Evolutionary conservation across 1,140 invertebrate genomes (phyloP).

Genomic region (Asobara japonica): DNA sequence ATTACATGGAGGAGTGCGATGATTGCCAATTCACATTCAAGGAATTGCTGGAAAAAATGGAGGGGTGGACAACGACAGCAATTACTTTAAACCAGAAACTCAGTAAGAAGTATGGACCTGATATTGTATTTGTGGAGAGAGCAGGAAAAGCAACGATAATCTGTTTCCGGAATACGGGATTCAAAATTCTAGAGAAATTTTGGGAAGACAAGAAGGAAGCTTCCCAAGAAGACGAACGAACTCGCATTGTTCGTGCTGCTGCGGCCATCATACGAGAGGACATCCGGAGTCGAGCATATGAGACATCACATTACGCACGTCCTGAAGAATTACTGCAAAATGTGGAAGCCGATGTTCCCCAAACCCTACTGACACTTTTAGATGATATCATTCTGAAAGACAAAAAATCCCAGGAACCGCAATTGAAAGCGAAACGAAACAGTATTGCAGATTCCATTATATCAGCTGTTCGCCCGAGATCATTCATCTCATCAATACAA

Average conservation of each 20-base stretch:
- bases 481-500: slow-evolving; percentile 54
- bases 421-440: slow-evolving; percentile 51
- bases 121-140: not conserved
- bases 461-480: slow-evolving; percentile 46
- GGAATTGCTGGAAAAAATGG: not conserved
- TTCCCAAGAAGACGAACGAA: not conserved
- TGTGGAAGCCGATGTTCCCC: slow-evolving; percentile 27
- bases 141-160: not conserved
- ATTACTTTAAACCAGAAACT: not conserved
- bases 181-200: not conserved
- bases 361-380: slow-evolving; percentile 15
- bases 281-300: slow-evolving; percentile 1
- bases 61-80: not conserved
- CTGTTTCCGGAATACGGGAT: not conserved
- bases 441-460: slow-evolving; percentile 53
- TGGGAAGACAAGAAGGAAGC: not conserved
- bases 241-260: not conserved
- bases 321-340: slow-evolving; percentile 25
- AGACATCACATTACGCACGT: slow-evolving; percentile 20
- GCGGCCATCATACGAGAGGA: not conserved
- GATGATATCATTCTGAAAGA: not conserved
- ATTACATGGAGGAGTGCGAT: not conserved
- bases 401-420: slow-evolving; percentile 26
- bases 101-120: not conserved
- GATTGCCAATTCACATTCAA: not conserved